Evolutionary conservation across 2,797 vertebrate species (phyloP).

Genomic region (Macrochelys suwanniensis): DNA sequence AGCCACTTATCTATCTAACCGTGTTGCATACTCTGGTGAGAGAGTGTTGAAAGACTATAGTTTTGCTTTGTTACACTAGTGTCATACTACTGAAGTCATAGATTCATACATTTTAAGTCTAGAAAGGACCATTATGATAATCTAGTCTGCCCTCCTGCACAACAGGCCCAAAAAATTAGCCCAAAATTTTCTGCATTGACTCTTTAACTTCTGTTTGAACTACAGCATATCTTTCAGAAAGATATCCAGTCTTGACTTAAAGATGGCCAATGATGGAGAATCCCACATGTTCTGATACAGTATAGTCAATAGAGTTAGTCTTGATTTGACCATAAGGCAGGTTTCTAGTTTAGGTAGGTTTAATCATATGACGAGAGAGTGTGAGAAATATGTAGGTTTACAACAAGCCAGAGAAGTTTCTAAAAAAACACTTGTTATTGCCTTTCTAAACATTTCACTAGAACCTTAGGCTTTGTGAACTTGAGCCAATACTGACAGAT

Average conservation of each 20-base stretch:
- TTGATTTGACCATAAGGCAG: background rate
- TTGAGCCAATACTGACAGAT: background rate
- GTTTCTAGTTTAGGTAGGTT: background rate
- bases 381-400: background rate
- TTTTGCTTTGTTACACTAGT: background rate
- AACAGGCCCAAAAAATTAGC: background rate
- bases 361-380: background rate
- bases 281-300: accelerated
- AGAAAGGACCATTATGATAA: conserved; percentile 29
- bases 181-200: background rate
- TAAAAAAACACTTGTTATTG: conserved; percentile 18
- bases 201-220: background rate
- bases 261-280: background rate
- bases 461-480: conserved; percentile 16
- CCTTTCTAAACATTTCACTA: background rate
- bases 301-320: background rate
- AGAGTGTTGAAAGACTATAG: background rate
- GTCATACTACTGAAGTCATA: background rate
- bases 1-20: background rate
- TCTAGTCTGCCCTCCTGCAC: background rate
- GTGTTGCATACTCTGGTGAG: background rate
- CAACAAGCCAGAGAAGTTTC: conserved; percentile 1
- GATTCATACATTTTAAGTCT: background rate
- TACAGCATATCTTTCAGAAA: background rate
- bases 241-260: background rate